phyloP scores from a whole-genome alignment of 2,888 invertebrate species.

The Tinea pellionella region DNA sequence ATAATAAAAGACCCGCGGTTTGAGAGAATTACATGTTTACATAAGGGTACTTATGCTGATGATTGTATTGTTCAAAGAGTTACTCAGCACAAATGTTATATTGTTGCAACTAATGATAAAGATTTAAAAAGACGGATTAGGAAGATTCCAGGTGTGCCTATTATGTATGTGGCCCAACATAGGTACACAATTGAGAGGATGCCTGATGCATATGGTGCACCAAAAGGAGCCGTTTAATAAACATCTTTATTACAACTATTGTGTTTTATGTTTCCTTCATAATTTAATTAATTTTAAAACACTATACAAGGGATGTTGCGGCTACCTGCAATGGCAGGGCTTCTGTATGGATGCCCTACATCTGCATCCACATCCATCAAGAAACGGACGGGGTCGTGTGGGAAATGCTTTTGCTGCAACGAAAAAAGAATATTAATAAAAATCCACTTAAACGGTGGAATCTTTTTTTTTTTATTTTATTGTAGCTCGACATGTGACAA shows the following conservation, averaged over 20 bases:
- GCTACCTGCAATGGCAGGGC: too few relatives aligned
- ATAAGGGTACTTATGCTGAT: constrained; percentile 99
- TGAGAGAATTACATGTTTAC: constrained; percentile 91
- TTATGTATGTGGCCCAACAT: constrained; percentile 96
- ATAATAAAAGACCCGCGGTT: constrained; percentile 96
- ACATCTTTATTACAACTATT: constrained; percentile 13
- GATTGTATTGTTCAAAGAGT: constrained; percentile 97
- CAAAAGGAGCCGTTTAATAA: constrained; percentile 68
- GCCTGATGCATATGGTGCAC: constrained; percentile 99
- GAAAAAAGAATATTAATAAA: too few relatives aligned
- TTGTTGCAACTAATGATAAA: constrained; percentile 98
- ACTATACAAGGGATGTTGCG: too few relatives aligned
- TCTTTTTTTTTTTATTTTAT: too few relatives aligned
- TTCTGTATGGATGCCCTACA: too few relatives aligned
- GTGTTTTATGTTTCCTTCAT: background rate
- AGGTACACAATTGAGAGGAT: constrained; percentile 96
- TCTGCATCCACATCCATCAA: too few relatives aligned
- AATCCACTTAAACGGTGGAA: too few relatives aligned
- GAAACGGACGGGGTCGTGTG: too few relatives aligned
- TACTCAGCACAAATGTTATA: constrained; percentile 98
- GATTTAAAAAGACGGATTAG: constrained; percentile 94
- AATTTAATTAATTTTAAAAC: too few relatives aligned
- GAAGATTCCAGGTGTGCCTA: constrained; percentile 98
- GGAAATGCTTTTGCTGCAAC: too few relatives aligned
- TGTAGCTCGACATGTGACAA: too few relatives aligned